Percentiles rank a stretch among this genome's conserved stretches.
Conservation (phyloP, 2,113 vertebrate species). For the Nothoprocta pentlandii region DNA sequence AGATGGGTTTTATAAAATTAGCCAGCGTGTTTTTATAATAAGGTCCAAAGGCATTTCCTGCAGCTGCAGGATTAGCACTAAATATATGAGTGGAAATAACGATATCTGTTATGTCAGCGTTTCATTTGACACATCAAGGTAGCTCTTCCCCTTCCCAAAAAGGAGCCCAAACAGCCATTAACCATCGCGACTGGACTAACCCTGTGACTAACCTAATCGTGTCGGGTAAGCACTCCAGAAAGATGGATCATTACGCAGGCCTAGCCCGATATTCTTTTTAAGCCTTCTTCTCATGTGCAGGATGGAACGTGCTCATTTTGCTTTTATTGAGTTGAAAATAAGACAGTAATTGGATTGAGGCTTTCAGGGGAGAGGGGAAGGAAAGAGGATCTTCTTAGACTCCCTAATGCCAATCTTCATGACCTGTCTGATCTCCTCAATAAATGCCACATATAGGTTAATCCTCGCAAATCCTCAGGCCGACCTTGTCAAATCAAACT, state of each 20-base stretch:
- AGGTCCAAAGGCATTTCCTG: conserved; percentile 39
- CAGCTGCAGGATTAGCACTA: neutral
- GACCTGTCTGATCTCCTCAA: conserved; percentile 77
- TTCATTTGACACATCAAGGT: neutral
- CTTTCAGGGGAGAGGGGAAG: conserved; percentile 70
- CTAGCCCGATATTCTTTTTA: neutral
- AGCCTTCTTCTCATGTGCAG: neutral
- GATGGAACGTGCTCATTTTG: neutral
- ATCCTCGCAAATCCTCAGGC: conserved; percentile 81
- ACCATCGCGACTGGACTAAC: neutral
- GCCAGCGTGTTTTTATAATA: neutral
- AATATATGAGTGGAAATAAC: conserved; percentile 29
- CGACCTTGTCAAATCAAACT: conserved; percentile 65
- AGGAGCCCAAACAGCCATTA: neutral
- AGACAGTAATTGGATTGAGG: conserved; percentile 86
- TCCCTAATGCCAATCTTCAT: conserved; percentile 83
- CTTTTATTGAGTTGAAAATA: conserved; percentile 81
- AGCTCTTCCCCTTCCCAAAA: neutral
- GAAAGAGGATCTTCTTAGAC: conserved; percentile 78
- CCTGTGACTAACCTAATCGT: neutral
- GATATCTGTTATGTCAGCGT: neutral
- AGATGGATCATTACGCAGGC: neutral
- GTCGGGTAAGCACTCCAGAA: neutral
- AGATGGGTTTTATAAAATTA: neutral
- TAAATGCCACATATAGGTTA: conserved; percentile 84